phyloP scores from a whole-genome alignment of 1,140 invertebrate genomes.

The Pseudobourletiella spinata region DNA sequence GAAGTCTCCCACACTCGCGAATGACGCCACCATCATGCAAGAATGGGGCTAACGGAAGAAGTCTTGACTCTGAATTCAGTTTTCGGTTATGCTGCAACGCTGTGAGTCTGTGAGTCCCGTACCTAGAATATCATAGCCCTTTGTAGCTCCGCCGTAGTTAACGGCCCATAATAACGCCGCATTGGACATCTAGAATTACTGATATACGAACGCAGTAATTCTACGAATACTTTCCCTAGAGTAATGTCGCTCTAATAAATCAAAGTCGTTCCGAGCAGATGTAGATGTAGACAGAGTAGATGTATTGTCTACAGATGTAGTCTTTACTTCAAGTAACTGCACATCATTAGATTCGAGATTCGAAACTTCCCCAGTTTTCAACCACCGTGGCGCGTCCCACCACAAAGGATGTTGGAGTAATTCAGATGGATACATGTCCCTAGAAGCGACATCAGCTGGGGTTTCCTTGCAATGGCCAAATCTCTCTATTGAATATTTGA shows the following conservation, averaged over 20 bases:
- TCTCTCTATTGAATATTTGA: too few species aligned
- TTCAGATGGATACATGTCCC: background rate
- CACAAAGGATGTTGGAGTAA: background rate
- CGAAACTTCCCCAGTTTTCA: background rate
- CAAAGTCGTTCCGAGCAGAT: background rate
- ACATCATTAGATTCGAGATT: background rate
- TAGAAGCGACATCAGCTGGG: slow-evolving; percentile 9
- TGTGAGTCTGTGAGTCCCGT: background rate
- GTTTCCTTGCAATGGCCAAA: slow-evolving; percentile 17
- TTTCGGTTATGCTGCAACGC: background rate
- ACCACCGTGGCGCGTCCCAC: slow-evolving; percentile 5
- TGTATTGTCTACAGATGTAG: too few species aligned
- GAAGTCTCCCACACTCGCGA: slow-evolving; percentile 41
- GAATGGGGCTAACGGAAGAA: slow-evolving; percentile 39
- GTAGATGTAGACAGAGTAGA: too few species aligned
- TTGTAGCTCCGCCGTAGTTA: background rate
- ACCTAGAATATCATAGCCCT: background rate
- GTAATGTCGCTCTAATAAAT: too few species aligned
- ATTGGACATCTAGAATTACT: too few species aligned
- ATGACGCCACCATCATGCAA: slow-evolving; percentile 40
- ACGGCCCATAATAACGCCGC: background rate
- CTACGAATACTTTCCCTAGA: too few species aligned
- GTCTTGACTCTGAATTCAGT: slow-evolving; percentile 24
- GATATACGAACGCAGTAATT: background rate
- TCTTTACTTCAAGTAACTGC: too few species aligned